Base-by-base conservation (phyloP, 2,113 vertebrate species). In the Diglossa brunneiventris region DNA sequence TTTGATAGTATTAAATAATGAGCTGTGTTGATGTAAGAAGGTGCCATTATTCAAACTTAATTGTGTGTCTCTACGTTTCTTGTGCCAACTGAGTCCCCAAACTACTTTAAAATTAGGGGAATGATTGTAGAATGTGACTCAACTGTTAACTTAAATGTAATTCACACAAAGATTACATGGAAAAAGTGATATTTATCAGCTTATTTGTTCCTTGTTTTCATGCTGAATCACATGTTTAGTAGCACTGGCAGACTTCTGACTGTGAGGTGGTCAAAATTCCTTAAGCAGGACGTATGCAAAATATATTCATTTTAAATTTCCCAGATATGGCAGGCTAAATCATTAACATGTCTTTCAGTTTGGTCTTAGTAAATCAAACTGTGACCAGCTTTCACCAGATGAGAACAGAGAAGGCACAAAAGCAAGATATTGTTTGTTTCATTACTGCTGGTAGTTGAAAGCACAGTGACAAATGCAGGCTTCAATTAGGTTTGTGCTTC, bases 1-100 rank as follows among this genome's bases (percentile, higher is more conserved):
- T 94, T 89, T 82, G 31, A 82, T 87, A 87, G 20, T 46, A 55
- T 87, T 94, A 76, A 92, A 74, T 69, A 94, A 92, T 69, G n/a
- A 94, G 31, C 28, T 87, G 21, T 69, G 70, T 73, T 91, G 67
- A 87, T 69, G 37, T 76, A 94, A 94, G 82, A 89, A 90, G 66
- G 42, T 66, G 33, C 20, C 50, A 67, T 92, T 74, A 80, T 92
- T 95, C 91, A 91, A 85, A 90, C 15, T 80, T 85, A 89, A 91
- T 87, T 26, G 7, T 52, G n/a, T 89, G 28, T 73, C 35, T 91
- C 67, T 42, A 66, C 13, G 28, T 91, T 93, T 92, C 35, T 68
- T 91, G 31, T 75, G 44, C 28, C 53, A 91, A 12, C 11, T 42
- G 35, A 83, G 13, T 84, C 53, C 37, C n/a, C 2, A 10, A 20